phyloP scores from a whole-genome alignment of 2,797 vertebrate species.

The Scleropages formosus region DNA sequence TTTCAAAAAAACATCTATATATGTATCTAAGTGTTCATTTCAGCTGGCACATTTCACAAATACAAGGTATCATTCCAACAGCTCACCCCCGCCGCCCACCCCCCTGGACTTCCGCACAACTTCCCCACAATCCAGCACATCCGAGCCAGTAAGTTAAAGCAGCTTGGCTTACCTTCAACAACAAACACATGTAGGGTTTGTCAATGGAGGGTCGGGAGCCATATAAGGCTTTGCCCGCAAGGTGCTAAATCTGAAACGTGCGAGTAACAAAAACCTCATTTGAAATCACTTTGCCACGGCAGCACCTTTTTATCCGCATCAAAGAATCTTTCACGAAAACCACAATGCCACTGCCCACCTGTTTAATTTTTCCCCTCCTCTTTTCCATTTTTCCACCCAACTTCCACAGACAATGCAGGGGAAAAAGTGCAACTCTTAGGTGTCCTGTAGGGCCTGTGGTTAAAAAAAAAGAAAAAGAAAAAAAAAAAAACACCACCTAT shows the following conservation, averaged over 20 bases:
- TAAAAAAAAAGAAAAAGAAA: conserved; percentile 48
- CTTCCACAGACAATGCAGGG: conserved; percentile 78
- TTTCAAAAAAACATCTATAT: neutral
- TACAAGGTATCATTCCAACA: no score
- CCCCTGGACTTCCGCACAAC: no score
- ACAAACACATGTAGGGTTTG: conserved; percentile 59
- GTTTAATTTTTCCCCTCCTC: conserved; percentile 85
- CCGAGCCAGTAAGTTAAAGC: conserved; percentile 53
- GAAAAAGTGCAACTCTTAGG: conserved; percentile 82
- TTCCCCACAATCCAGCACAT: conserved; percentile 33
- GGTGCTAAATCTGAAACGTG: conserved; percentile 62
- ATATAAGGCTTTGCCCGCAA: conserved; percentile 47
- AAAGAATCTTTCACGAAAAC: conserved; percentile 79
- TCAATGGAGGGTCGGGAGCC: conserved; percentile 50
- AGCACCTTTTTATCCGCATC: conserved; percentile 67
- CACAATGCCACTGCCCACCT: conserved; percentile 76
- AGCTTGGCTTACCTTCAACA: conserved; percentile 62
- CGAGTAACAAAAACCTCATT: conserved; percentile 69
- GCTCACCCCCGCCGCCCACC: no score
- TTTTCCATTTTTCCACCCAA: conserved; percentile 80
- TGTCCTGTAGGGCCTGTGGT: conserved; percentile 80
- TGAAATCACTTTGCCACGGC: conserved; percentile 67
- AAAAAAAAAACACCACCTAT: conserved; percentile 76
- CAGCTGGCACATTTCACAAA: conserved; percentile 10
- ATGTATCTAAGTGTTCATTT: neutral